Evolutionary conservation across 2,113 vertebrate species (phyloP), one percentile per base, ranked within the genome.

Genomic region (Aegotheles bennettii): DNA sequence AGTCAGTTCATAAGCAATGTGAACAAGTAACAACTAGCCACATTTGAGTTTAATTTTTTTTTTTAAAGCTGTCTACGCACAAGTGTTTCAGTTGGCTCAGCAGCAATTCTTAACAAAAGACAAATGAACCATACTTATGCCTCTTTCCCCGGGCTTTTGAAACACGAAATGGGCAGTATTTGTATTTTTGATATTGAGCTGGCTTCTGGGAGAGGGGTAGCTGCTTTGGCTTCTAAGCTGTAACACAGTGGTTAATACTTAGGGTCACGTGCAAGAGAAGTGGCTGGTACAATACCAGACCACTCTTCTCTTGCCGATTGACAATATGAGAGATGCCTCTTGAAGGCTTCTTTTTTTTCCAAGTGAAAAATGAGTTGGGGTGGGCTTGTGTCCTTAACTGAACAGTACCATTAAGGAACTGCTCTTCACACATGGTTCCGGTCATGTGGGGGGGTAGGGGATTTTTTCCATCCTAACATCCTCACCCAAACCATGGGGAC

Each of bases 1-100:
- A 78, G 97, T 90, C 95, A 73, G 43, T 90, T 89, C 85, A 79
- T 92, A 93, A 95, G 94, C 95, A 84, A 97, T 92, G 96, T 97
- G 97, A 97, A 91, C 86, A 93, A 84, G 94, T 68, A 86, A 90
- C 8, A 47, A 93, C 78, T 93, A 87, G 95, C 92, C 92, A 76
- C 59, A 2, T 76, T 71, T 50, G 57, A 95, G 63, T 82, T 78
- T 74, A 57, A 23, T 78, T 45, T 23, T 43, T 86, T 60, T 78
- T 67, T 89, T 95, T 92, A 63, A 95, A 79, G 96, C 91, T 76
- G 82, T 93, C 91, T 79, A 59, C 82, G 86, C 94, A 96, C 93
- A 96, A 76, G 88, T 86, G 61, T 82, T 94, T 86, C 82, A 42
- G 54, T 68, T 75, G 47, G 61, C 68, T 90, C 33, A 45, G 50